These are phyloP conservation scores for Schrankia costaestrigalis DNA, from an alignment of 2,888 invertebrate species.

Conservation along the genomic window DNA sequence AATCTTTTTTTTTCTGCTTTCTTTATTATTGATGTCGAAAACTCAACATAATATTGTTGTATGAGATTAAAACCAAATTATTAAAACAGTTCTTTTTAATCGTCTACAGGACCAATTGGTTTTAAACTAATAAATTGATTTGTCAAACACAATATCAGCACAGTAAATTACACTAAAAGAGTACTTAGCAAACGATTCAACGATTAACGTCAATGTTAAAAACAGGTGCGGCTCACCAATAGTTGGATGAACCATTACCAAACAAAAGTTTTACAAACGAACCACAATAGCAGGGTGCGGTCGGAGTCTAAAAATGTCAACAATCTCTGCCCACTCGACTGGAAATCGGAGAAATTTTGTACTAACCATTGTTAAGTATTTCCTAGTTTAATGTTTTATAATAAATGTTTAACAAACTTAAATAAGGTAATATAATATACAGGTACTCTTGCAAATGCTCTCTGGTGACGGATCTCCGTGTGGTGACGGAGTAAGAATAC, in stretches of 20 bases:
- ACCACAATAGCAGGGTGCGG: slow-evolving; percentile 7
- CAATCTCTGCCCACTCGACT: slow-evolving; percentile 51
- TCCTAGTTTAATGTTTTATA: slow-evolving; percentile 29
- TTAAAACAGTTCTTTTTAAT: no score
- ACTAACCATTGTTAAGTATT: slow-evolving; percentile 40
- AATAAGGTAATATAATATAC: no score
- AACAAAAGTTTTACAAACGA: slow-evolving; percentile 9
- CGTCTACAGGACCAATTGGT: no score
- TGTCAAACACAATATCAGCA: no score
- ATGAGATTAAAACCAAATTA: no score
- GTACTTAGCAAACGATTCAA: no score
- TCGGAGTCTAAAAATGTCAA: slow-evolving; percentile 23
- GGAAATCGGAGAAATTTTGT: slow-evolving; percentile 55
- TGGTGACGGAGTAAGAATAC: no score
- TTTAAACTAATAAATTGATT: no score
- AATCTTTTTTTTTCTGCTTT: background rate
- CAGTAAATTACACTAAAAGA: no score
- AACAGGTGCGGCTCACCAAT: slow-evolving; percentile 6
- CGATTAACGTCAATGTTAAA: background rate
- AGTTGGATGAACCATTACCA: slow-evolving; percentile 4
- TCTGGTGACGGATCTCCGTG: no score
- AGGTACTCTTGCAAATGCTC: no score
- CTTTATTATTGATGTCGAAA: background rate
- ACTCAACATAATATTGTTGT: background rate
- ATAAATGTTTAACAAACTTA: no score